These are phyloP conservation scores for Cerastis leucographa DNA, from an alignment of 2,888 invertebrate genomes.

Conservation along the genomic window DNA sequence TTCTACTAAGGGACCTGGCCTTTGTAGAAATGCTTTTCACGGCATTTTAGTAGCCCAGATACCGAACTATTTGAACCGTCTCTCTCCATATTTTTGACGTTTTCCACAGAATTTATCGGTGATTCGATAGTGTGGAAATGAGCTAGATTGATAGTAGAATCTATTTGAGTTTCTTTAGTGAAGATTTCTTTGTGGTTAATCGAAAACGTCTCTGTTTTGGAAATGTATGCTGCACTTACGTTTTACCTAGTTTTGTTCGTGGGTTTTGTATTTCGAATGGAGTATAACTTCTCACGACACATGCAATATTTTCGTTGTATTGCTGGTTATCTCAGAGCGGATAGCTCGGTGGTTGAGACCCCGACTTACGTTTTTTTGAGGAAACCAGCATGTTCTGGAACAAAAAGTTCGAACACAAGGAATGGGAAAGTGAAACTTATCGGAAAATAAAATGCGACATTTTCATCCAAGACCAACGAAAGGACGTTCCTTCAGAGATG, in stretches of 20 bases:
- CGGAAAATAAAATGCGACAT: background rate
- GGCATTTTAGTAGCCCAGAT: constrained; percentile 48
- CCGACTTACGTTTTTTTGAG: background rate
- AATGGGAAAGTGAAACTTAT: background rate
- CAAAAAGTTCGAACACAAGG: background rate
- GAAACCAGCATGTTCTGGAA: background rate
- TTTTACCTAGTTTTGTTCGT: background rate
- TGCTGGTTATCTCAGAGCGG: background rate
- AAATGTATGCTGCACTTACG: background rate
- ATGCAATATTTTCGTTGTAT: background rate
- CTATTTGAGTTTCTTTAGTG: constrained; percentile 13
- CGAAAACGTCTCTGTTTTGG: background rate
- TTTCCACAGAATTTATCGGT: constrained; percentile 52
- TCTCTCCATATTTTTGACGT: constrained; percentile 56
- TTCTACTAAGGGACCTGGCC: too few species aligned
- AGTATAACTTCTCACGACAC: background rate
- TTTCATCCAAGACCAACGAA: background rate
- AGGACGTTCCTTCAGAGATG: background rate
- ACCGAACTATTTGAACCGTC: constrained; percentile 46
- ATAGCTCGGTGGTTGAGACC: background rate
- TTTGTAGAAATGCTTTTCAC: constrained; percentile 33
- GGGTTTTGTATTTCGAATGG: background rate
- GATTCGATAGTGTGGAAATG: constrained; percentile 55
- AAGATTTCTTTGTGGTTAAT: background rate
- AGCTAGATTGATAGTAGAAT: constrained; percentile 55